phyloP scores from a whole-genome alignment of 2,888 invertebrate genomes.

The Eupithecia inturbata region DNA sequence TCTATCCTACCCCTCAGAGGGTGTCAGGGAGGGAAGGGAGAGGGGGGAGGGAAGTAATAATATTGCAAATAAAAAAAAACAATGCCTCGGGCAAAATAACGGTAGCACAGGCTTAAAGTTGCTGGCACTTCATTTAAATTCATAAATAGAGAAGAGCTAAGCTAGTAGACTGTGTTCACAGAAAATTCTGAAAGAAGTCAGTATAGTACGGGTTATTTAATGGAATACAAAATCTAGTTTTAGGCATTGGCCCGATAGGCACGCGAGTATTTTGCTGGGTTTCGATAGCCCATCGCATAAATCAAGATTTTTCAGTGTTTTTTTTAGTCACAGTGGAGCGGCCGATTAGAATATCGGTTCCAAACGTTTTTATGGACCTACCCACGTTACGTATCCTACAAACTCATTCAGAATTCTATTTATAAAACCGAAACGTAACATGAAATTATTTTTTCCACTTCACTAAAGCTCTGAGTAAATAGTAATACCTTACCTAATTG shows the following conservation, averaged over 20 bases:
- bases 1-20: background rate
- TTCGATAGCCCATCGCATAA: conserved; percentile 32
- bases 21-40: background rate
- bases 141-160: background rate
- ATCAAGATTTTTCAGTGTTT: conserved; percentile 26
- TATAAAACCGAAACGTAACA: background rate
- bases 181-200: background rate
- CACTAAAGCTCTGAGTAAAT: background rate
- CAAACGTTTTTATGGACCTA: conserved; percentile 2
- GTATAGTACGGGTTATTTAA: background rate
- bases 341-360: conserved; percentile 28
- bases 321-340: conserved; percentile 15
- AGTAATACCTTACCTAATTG: background rate
- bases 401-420: conserved; percentile 4
- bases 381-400: background rate
- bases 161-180: background rate
- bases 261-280: conserved; percentile 24
- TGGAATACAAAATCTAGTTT: conserved; percentile 27
- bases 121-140: background rate
- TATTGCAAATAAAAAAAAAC: background rate
- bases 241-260: conserved; percentile 20
- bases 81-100: background rate
- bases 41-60: background rate
- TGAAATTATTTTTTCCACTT: background rate
- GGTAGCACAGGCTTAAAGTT: background rate